Percentiles rank a stretch among this genome's conserved stretches.
These are phyloP conservation scores for Stylophora pistillata DNA, from an alignment of 64 coral and sea anemone genomes.

Conservation along the genomic window DNA sequence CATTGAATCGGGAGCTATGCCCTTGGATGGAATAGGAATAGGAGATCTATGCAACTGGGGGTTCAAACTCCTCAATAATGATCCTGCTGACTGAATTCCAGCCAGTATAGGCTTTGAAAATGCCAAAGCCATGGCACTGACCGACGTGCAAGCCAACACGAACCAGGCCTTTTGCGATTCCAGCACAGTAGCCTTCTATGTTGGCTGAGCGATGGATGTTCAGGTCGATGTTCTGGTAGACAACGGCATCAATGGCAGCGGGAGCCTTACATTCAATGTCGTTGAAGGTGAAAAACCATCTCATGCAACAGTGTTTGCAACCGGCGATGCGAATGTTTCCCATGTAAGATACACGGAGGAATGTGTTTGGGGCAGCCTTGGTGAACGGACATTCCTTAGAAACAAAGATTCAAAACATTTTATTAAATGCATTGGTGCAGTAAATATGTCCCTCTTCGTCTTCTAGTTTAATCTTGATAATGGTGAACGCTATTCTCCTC, in stretches of 20 bases:
- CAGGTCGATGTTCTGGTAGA: slow-evolving; percentile 3
- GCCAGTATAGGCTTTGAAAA: no score
- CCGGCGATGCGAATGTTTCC: slow-evolving; percentile 10
- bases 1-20: no score
- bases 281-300: slow-evolving; percentile 70
- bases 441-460: neutral
- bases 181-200: neutral
- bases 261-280: slow-evolving; percentile 37
- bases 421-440: neutral
- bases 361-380: slow-evolving; percentile 41
- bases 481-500: neutral
- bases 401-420: neutral
- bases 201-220: slow-evolving; percentile 53
- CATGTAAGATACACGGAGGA: slow-evolving; percentile 46
- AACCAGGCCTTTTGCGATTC: no score
- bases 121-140: no score
- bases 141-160: no score
- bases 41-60: no score
- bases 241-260: slow-evolving; percentile 47
- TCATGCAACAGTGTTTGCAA: slow-evolving; percentile 37
- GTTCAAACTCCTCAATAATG: no score
- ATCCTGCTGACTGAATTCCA: no score
- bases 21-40: no score
- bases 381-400: slow-evolving; percentile 53
- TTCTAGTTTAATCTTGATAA: no score